Base-by-base conservation (phyloP, 2,888 invertebrate genomes). In the Brachyopa scutellaris region DNA sequence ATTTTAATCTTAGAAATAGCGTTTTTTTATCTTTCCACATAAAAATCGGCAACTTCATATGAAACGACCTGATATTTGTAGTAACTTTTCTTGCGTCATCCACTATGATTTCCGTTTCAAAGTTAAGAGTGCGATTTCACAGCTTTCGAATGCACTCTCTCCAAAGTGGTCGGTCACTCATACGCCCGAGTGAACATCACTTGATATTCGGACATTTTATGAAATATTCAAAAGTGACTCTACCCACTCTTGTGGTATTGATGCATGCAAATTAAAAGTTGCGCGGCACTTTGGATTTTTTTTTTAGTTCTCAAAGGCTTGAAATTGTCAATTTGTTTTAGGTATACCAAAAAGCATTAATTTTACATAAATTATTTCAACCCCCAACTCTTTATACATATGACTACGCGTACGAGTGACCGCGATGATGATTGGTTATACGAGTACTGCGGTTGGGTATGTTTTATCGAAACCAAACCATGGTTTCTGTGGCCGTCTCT, bases 261-360 rank as follows among this genome's bases (percentile, higher is more conserved):
- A 82, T 82, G 82, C 77, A 82, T 70, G 59, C 77, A 70, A 82
- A 82, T 77, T 82, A 51, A 70, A 82, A 64, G 59, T 47, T 55
- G 80, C 42, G 59, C 38, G 57, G 77, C 70, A 70, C 76, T 76
- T 77, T 69, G 77, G 82, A 76, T 59, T 82, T 77, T 64, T 62
- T 59, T 82, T 77, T 64, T 62, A 82, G 77, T 70, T 70, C 82
- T 76, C 70, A 82, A 82, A 76, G 77, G 76, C 70, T 82, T 82
- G 49, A 69, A 82, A 76, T 82, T 82, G 77, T 70, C 82, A 82
- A 70, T 82, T 82, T 82, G 76, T 70, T 57, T 69, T 80, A 80
- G 77, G 49, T 64, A 26, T 49, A 40, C 82, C 70, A 42, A 64
- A 82, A 36, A 47, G 57, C 66, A 76, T 82, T 66, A 69, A 77